Percentiles rank a stretch among this genome's conserved stretches.
Evolutionary conservation across 2,113 vertebrate genomes (phyloP).

Genomic region (Zapornia atra): DNA sequence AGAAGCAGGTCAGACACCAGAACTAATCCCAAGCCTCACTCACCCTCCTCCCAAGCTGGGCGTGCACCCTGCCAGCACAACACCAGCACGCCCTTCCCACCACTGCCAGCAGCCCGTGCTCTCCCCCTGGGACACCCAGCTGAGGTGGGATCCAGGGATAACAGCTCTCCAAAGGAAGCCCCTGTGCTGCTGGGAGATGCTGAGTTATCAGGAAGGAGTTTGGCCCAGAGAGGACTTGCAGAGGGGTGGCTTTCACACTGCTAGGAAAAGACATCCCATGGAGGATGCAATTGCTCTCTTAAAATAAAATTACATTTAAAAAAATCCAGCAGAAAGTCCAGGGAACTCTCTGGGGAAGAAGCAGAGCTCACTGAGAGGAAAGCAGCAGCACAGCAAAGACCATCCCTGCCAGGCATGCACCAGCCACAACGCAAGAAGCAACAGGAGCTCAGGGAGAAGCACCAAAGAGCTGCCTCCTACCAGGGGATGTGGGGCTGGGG

Average conservation of each 20-base stretch:
- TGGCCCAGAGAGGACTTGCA: accelerated
- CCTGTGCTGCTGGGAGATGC: background rate
- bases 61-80: accelerated
- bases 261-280: background rate
- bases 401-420: background rate
- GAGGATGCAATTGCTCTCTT: background rate
- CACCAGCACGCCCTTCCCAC: background rate
- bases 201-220: background rate
- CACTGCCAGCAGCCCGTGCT: background rate
- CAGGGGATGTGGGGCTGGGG: background rate
- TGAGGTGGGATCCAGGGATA: background rate
- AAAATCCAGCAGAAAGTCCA: background rate
- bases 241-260: background rate
- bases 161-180: background rate
- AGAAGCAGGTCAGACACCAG: accelerated
- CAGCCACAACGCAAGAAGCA: background rate
- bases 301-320: background rate
- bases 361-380: background rate
- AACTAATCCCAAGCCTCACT: background rate
- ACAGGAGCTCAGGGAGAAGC: background rate
- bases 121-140: background rate
- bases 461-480: background rate
- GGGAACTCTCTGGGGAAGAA: background rate
- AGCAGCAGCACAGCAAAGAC: accelerated
- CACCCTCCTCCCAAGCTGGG: background rate